Percentiles rank a stretch among this genome's conserved stretches.
These are phyloP conservation scores for Nemotelus nigrinus DNA, from an alignment of 2,888 invertebrate species.

Conservation along the genomic window DNA sequence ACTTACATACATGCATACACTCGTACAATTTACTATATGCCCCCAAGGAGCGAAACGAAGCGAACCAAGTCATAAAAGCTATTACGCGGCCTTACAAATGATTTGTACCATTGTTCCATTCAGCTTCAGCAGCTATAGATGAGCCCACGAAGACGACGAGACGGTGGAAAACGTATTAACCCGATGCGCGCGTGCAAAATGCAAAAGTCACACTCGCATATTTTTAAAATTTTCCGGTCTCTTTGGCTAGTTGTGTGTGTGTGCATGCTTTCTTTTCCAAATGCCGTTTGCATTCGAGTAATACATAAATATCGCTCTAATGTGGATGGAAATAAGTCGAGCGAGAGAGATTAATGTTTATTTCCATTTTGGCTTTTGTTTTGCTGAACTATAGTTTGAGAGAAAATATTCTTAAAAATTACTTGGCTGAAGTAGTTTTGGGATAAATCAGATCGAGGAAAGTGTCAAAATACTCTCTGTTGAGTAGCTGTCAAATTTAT, in stretches of 20 bases:
- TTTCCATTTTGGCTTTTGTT: not conserved
- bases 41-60: conserved; percentile 8
- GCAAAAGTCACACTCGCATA: not conserved
- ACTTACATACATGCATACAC: not conserved
- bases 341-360: conserved; percentile 30
- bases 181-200: conserved; percentile 8
- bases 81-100: conserved; percentile 21
- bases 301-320: too few relatives aligned
- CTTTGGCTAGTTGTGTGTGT: not conserved
- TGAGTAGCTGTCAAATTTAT: too few relatives aligned
- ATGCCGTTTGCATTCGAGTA: too few relatives aligned
- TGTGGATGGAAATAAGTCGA: too few relatives aligned
- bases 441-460: too few relatives aligned
- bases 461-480: too few relatives aligned
- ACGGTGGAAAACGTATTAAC: conserved; percentile 9
- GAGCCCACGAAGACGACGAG: conserved; percentile 2
- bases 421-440: too few relatives aligned
- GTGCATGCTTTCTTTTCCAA: not conserved
- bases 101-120: conserved; percentile 17
- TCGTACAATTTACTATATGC: not conserved
- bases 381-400: too few relatives aligned
- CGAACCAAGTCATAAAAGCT: not conserved
- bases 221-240: conserved; percentile 23
- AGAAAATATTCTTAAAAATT: too few relatives aligned
- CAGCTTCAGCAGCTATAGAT: conserved; percentile 3